Evolutionary conservation across 1,140 invertebrate species (phyloP).

Genomic region (Popillia japonica): DNA sequence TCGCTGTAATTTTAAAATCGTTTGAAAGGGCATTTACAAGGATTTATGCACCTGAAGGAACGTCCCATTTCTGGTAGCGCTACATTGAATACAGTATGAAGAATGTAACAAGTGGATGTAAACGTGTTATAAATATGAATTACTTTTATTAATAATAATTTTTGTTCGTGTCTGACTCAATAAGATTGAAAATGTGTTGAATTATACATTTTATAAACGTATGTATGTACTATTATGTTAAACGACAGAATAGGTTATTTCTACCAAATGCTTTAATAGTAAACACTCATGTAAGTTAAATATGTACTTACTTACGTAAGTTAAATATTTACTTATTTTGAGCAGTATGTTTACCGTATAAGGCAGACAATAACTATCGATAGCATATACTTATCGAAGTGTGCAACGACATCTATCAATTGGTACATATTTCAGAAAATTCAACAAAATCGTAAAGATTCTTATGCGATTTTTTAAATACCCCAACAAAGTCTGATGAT

Average conservation of each 20-base stretch:
- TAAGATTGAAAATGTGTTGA: neutral
- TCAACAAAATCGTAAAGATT: no score
- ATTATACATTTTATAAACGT: neutral
- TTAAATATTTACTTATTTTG: no score
- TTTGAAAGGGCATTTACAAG: slow-evolving; percentile 33
- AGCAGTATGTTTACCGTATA: no score
- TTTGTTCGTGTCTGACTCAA: neutral
- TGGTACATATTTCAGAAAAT: no score
- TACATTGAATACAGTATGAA: neutral
- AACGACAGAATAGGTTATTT: neutral
- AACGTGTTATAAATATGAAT: neutral
- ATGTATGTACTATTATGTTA: neutral
- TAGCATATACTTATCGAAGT: no score
- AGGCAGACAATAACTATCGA: no score
- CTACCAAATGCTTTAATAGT: no score
- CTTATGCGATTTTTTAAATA: no score
- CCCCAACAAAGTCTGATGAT: no score
- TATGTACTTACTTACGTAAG: no score
- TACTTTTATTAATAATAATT: slow-evolving; percentile 17
- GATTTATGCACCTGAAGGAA: slow-evolving; percentile 33
- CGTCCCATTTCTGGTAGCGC: slow-evolving; percentile 2
- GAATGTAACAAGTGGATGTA: neutral
- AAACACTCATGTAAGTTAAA: no score
- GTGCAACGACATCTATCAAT: no score
- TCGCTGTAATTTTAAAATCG: slow-evolving; percentile 11